These are phyloP conservation scores for Deladenus siricidicola DNA, from an alignment of 2,888 invertebrate species.

Conservation along the genomic window DNA sequence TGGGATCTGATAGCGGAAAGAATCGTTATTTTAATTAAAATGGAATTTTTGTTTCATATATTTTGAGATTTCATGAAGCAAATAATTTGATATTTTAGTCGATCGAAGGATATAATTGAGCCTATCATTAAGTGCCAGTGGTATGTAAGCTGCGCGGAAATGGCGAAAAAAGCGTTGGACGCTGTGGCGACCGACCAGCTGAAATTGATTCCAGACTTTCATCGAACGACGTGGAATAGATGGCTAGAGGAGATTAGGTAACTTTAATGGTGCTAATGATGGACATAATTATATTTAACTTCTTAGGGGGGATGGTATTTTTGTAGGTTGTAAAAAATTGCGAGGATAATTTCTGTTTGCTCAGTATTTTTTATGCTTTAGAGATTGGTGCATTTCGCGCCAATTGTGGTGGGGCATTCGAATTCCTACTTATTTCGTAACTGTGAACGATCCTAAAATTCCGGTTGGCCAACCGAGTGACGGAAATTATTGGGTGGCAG, in stretches of 20 bases:
- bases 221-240: constrained; percentile 83
- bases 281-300: neutral
- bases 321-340: neutral
- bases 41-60: too few relatives aligned
- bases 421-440: constrained; percentile 82
- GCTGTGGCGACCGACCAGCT: constrained; percentile 63
- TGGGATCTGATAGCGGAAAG: too few relatives aligned
- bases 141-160: constrained; percentile 75
- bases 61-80: too few relatives aligned
- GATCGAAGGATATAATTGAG: constrained; percentile 94
- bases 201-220: constrained; percentile 79
- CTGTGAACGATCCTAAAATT: constrained; percentile 32
- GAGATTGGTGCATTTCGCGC: constrained; percentile 95
- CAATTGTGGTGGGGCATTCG: constrained; percentile 99
- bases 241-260: constrained; percentile 87
- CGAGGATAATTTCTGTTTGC: neutral
- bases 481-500: constrained; percentile 63
- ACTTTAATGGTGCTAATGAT: neutral
- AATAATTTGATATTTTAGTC: too few relatives aligned
- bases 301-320: too few relatives aligned
- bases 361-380: constrained; percentile 45
- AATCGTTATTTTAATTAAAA: too few relatives aligned
- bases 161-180: constrained; percentile 77
- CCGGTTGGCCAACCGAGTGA: constrained; percentile 48
- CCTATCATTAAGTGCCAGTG: constrained; percentile 92